A percentile compares a stretch with the other conserved stretches of the same genome.
phyloP scores from a whole-genome alignment of 2,113 vertebrate species.

The Delphinapterus leucas region DNA sequence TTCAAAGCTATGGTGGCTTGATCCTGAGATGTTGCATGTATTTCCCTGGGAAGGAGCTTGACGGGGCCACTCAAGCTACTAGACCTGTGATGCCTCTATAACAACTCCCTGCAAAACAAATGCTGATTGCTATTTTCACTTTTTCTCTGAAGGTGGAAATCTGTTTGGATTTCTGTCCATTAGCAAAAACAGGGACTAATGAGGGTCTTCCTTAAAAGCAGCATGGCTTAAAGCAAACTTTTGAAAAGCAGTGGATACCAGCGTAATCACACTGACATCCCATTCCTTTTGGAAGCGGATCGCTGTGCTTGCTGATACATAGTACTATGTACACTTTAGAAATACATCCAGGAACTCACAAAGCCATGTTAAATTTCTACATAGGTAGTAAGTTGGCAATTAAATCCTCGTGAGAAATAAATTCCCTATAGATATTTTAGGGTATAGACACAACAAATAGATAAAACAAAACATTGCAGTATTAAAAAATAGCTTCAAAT shows the following conservation, averaged over 20 bases:
- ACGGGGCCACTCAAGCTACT: neutral
- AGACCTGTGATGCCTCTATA: neutral
- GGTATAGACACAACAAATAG: neutral
- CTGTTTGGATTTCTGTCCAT: neutral
- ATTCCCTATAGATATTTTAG: neutral
- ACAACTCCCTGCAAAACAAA: neutral
- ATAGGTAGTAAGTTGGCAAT: neutral
- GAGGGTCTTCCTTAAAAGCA: neutral
- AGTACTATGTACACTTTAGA: neutral
- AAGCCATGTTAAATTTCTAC: neutral
- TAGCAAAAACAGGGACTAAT: neutral
- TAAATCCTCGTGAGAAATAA: neutral
- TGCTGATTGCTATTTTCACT: neutral
- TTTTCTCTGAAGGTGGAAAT: neutral
- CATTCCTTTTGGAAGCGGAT: neutral
- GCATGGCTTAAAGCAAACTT: neutral
- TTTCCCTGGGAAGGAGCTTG: neutral
- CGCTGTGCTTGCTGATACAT: neutral
- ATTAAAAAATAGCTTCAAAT: slow-evolving; percentile 27
- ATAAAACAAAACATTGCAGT: neutral
- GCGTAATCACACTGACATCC: neutral
- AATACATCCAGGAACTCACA: neutral
- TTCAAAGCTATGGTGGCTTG: neutral
- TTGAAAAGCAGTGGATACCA: neutral
- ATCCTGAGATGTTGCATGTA: neutral